phyloP scores from a whole-genome alignment of 2,113 vertebrate genomes.

The Aleadryas rufinucha region DNA sequence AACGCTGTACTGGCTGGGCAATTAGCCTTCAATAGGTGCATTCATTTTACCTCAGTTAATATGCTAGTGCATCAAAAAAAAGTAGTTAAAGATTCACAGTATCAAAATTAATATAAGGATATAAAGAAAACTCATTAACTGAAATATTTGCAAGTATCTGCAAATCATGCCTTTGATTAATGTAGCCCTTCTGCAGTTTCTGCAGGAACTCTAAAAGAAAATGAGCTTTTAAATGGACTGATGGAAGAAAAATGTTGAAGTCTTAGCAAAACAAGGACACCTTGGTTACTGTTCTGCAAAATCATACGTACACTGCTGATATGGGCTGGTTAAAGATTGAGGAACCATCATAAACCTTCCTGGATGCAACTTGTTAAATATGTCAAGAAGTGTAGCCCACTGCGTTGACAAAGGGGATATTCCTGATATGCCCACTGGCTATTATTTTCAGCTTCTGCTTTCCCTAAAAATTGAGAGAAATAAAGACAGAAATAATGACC shows the following conservation, averaged over 20 bases:
- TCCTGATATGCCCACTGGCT: background rate
- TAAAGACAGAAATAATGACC: background rate
- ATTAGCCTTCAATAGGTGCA: background rate
- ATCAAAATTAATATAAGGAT: background rate
- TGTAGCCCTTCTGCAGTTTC: background rate
- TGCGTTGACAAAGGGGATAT: background rate
- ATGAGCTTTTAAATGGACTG: background rate
- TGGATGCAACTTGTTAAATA: constrained; percentile 1
- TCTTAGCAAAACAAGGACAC: background rate
- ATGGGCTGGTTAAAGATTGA: background rate
- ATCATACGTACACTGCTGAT: background rate
- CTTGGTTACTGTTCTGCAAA: background rate
- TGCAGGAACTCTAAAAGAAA: background rate
- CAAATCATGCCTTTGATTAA: background rate
- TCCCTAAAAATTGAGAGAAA: background rate
- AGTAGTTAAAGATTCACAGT: background rate
- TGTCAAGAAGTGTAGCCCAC: background rate
- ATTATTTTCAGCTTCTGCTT: background rate
- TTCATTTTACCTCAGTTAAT: background rate
- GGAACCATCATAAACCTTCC: constrained; percentile 6
- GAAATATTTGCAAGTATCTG: background rate
- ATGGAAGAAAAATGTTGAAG: background rate
- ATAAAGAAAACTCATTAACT: background rate
- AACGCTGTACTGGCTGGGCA: background rate
- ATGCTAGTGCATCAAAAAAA: background rate